These are phyloP conservation scores for Acronicta alni DNA, from an alignment of 2,888 invertebrate genomes.

Conservation along the genomic window DNA sequence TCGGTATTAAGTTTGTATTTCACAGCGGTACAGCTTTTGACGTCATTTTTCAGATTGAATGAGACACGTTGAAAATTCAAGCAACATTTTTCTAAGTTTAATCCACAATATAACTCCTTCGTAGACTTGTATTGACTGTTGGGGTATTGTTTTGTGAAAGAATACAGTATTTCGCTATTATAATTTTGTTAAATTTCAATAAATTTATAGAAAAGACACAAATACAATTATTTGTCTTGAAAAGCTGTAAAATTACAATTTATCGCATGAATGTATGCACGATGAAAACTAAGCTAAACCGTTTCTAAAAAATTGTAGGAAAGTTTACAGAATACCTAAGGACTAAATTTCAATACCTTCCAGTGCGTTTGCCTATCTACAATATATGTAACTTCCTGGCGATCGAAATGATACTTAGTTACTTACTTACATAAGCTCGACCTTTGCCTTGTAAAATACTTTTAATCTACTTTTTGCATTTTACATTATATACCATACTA, in stretches of 20 bases:
- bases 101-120: too few species aligned
- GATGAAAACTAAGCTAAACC: too few species aligned
- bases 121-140: too few species aligned
- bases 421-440: constrained; percentile 46
- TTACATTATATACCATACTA: too few species aligned
- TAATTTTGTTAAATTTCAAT: constrained; percentile 1
- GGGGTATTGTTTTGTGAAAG: too few species aligned
- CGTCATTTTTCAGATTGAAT: constrained; percentile 2
- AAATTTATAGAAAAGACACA: constrained; percentile 24
- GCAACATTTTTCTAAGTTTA: too few species aligned
- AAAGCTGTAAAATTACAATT: too few species aligned
- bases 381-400: constrained; percentile 52
- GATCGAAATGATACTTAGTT: constrained; percentile 53
- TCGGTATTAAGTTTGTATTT: constrained; percentile 13
- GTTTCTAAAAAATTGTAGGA: too few species aligned
- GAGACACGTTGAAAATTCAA: neutral
- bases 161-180: neutral
- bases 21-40: constrained; percentile 1
- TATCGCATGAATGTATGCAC: too few species aligned
- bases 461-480: constrained; percentile 18
- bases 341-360: too few species aligned
- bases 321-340: constrained; percentile 50
- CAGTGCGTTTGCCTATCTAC: too few species aligned
- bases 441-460: constrained; percentile 37
- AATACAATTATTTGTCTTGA: too few species aligned